Base-by-base conservation (phyloP, 1,140 invertebrate species). In the Drosophila miranda region DNA sequence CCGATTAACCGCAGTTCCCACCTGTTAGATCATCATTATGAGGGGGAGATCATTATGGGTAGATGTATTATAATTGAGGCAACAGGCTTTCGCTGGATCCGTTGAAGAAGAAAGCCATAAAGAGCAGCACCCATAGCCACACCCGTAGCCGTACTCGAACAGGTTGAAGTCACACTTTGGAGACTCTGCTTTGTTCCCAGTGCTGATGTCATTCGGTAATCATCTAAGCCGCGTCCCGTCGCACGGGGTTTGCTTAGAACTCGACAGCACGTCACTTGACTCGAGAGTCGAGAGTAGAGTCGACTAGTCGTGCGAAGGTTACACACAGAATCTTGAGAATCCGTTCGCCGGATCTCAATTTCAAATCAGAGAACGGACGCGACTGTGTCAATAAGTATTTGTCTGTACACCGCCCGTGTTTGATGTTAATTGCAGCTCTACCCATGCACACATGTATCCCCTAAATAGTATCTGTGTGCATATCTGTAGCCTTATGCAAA, bases 121-220 rank as follows among this genome's bases (percentile, higher is more conserved):
- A 73, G 41, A 51, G 34, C 14, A 52, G 16, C 21, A 50, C 23
- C 21, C 34, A 23, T 23, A 54, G 16, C 34, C 11, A 8, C 1
- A 5, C 34, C 34, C 34, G 4, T 13, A 13, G 2, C 4, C 34
- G 4, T 4, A 38, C 11, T 13, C 11, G 34, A 38, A 13, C 34
- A 38, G 34, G 34, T 38, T 38, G 34, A 21, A 74, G 69, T 54
- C 69, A 57, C 42, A 74, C 60, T 64, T 60, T 54, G 26, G 21
- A 14, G 49, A 4, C 16, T 64, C 14, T 8, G 61, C 70, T 81
- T 81, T 70, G 76, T 73, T 81, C 62, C 68, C 60, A 56, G 38
- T 30, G 82, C 81, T 86, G 81, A 86, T 86, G 81, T 86, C 81
- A 86, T 86, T 66, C 70, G 58, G 75, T 75, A 82, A 64, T 78